Base-by-base conservation (phyloP, 2,797 vertebrate species). In the Gila robusta region DNA sequence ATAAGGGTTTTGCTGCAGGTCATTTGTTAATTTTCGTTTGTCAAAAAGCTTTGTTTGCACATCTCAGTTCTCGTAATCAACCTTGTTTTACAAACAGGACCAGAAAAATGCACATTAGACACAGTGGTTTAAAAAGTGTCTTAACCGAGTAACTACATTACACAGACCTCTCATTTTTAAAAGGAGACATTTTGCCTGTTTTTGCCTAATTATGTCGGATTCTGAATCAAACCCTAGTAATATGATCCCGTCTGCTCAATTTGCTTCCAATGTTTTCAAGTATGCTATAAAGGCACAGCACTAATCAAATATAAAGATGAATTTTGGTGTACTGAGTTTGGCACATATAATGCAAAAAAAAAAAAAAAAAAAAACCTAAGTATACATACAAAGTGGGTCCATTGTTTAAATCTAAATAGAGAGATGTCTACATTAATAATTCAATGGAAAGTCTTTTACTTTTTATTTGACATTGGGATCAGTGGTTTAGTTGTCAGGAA, bases 121-220 rank as follows among this genome's bases (percentile, higher is more conserved):
- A 64, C 77, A 47, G 56, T 21, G 77, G 77, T 64, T 79, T 79
- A 64, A 62, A 78, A 44, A 64, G 62, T 69, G 64, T 69, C 39
- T 69, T 35, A 35, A 64, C 56, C 5, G 21, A 69, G 62, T 37
- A 81, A 81, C 11, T 62, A 69, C 28, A 81, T 69, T 69, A 67
- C 41, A 47, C 64, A 49, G 26, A 62, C 10, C 17, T 47, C 19
- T 21, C 19, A 8, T 32, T 80, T 47, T 67, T 47, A 35, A 49
- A 66, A 21, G 6, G 4, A 69, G 21, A 69, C n/a, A 39, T 54
- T 69, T 54, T 16, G 19, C 64, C 4, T 26, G 12, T 70, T 69
- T 67, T 81, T 32, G 35, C 23, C 47, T 17, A 81, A 81, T 81
- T 69, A 81, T 69, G 4, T 69, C 44, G 52, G 28, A 37, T 69